These are phyloP conservation scores for Zosterops pallidus DNA, from an alignment of 2,113 vertebrate genomes.

Conservation along the genomic window DNA sequence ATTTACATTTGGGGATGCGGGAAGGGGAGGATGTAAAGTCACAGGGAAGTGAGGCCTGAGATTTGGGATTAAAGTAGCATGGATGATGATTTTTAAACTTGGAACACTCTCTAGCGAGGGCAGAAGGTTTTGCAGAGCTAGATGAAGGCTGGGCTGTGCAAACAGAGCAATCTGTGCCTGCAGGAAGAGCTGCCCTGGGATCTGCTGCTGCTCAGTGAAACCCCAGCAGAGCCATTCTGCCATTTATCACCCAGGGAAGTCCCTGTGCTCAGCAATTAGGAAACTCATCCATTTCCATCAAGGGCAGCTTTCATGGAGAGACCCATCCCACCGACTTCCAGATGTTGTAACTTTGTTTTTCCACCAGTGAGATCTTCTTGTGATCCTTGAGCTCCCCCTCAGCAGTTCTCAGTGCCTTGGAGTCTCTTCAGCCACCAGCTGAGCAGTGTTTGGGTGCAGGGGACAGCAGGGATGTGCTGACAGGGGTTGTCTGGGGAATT, in stretches of 20 bases:
- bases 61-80: not conserved
- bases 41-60: not conserved
- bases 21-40: not conserved
- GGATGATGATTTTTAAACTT: not conserved
- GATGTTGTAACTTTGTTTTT: not conserved
- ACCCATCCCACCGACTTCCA: not conserved
- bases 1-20: constrained; percentile 12
- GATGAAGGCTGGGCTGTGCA: not conserved
- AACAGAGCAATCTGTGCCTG: not conserved
- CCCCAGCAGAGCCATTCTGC: not conserved
- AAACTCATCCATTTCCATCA: not conserved
- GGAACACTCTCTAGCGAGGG: not conserved
- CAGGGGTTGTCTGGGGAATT: not conserved
- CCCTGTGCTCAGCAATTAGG: not conserved
- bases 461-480: not conserved
- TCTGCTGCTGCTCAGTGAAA: not conserved
- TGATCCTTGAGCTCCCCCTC: not conserved
- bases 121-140: not conserved
- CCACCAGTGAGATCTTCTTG: not conserved
- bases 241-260: not conserved
- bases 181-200: not conserved
- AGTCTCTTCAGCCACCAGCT: not conserved
- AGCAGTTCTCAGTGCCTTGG: not conserved
- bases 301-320: not conserved
- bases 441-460: not conserved